These are phyloP conservation scores for Kryptolebias ocellatus DNA, from an alignment of 2,797 vertebrate genomes.

Conservation along the genomic window DNA sequence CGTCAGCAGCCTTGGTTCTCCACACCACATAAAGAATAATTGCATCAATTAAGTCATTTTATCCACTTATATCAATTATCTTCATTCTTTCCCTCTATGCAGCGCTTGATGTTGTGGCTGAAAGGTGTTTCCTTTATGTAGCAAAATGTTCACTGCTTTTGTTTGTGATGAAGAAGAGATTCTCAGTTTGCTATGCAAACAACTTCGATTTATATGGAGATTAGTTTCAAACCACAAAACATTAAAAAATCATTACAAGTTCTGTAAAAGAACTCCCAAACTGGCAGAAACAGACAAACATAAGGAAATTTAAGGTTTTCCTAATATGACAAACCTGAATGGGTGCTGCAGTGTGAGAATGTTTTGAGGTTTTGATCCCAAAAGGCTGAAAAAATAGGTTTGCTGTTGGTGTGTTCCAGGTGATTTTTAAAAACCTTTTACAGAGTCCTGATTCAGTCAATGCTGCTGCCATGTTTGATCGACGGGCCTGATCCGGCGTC, in stretches of 20 bases:
- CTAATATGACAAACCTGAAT: not conserved
- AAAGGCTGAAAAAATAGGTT: slow-evolving; percentile 4
- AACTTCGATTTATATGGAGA: not conserved
- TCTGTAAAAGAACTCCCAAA: no score
- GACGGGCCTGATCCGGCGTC: slow-evolving; percentile 22
- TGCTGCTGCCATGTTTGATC: slow-evolving; percentile 18
- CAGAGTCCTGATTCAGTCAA: slow-evolving; percentile 24
- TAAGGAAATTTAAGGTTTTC: no score
- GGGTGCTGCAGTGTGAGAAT: not conserved
- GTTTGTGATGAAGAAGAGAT: not conserved
- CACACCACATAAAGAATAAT: slow-evolving; percentile 5
- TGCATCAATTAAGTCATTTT: slow-evolving; percentile 17
- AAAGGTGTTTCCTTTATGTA: slow-evolving; percentile 9
- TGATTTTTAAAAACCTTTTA: slow-evolving; percentile 11
- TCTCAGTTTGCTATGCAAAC: not conserved
- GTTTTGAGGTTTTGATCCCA: not conserved
- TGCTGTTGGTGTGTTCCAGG: slow-evolving; percentile 6
- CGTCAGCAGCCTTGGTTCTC: not conserved
- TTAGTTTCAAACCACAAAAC: not conserved
- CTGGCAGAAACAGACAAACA: no score
- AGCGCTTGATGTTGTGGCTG: not conserved
- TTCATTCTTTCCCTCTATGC: slow-evolving; percentile 4
- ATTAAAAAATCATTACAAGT: not conserved
- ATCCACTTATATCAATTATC: slow-evolving; percentile 26
- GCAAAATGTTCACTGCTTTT: not conserved